phyloP scores from a whole-genome alignment of 2,113 vertebrate genomes.

The Cynoglossus semilaevis region DNA sequence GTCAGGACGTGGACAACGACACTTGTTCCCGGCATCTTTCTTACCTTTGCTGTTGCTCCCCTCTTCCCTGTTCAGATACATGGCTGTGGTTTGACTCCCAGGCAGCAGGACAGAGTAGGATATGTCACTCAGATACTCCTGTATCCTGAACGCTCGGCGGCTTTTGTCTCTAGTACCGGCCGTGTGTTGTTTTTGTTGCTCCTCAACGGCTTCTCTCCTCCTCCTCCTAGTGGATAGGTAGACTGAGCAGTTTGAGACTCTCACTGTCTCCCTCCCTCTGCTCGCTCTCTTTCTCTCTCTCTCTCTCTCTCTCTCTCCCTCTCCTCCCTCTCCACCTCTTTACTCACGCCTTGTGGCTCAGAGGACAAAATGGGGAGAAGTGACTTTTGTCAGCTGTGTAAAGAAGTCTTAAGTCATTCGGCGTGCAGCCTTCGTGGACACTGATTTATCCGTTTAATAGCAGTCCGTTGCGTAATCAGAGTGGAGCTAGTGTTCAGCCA shows the following conservation, averaged over 20 bases:
- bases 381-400: constrained; percentile 52
- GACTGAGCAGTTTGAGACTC: constrained; percentile 61
- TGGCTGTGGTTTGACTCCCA: constrained; percentile 70
- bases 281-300: constrained; percentile 26
- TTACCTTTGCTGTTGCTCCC: constrained; percentile 76
- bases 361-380: constrained; percentile 61
- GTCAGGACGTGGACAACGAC: constrained; percentile 24
- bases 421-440: not conserved
- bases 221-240: constrained; percentile 77
- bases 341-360: constrained; percentile 43
- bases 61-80: constrained; percentile 82
- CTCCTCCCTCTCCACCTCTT: constrained; percentile 18
- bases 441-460: not conserved
- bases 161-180: constrained; percentile 55
- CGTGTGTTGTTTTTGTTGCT: constrained; percentile 78
- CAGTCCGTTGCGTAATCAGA: not conserved
- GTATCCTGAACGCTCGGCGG: constrained; percentile 53
- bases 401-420: constrained; percentile 10
- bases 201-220: constrained; percentile 65
- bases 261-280: constrained; percentile 26
- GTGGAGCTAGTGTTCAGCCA: too few species aligned
- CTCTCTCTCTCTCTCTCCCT: constrained; percentile 14
- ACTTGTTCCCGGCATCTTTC: constrained; percentile 35
- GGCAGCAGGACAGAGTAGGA: constrained; percentile 32
- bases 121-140: constrained; percentile 25